phyloP scores from a whole-genome alignment of 2,113 vertebrate species.

The Pholis gunnellus region DNA sequence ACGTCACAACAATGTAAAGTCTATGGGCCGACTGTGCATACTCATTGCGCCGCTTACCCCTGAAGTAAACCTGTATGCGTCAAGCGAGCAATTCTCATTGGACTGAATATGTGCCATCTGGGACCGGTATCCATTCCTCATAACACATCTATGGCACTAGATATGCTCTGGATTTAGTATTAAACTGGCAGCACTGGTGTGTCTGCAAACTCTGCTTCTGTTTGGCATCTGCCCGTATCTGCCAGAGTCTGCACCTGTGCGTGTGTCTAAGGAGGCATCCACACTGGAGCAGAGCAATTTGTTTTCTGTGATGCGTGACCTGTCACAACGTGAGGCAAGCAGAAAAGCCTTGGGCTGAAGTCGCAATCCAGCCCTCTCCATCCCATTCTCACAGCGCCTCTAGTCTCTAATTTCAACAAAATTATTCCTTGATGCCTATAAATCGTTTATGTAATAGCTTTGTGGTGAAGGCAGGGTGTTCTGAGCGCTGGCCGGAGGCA shows the following conservation, averaged over 20 bases:
- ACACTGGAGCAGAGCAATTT: constrained; percentile 42
- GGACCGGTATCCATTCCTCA: no score
- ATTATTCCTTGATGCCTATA: constrained; percentile 50
- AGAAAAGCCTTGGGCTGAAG: constrained; percentile 54
- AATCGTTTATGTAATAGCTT: constrained; percentile 34
- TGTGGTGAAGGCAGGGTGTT: constrained; percentile 21
- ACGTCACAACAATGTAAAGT: no score
- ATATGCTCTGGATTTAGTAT: background rate
- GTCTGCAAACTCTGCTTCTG: background rate
- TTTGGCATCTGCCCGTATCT: background rate
- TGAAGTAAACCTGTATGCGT: no score
- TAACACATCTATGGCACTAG: background rate
- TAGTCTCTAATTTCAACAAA: constrained; percentile 49
- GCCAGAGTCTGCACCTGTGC: constrained; percentile 27
- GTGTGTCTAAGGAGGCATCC: constrained; percentile 14
- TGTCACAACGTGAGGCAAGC: constrained; percentile 51
- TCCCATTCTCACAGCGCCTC: constrained; percentile 34
- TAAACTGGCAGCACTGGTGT: no score
- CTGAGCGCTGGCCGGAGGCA: constrained; percentile 8
- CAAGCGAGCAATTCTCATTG: no score
- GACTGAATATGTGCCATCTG: no score
- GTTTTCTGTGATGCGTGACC: constrained; percentile 48
- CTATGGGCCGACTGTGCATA: no score
- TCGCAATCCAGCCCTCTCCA: constrained; percentile 35
- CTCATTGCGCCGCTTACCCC: no score